Conservation (phyloP, 2,113 vertebrate genomes). For the Poeciliopsis turrubarensis region DNA sequence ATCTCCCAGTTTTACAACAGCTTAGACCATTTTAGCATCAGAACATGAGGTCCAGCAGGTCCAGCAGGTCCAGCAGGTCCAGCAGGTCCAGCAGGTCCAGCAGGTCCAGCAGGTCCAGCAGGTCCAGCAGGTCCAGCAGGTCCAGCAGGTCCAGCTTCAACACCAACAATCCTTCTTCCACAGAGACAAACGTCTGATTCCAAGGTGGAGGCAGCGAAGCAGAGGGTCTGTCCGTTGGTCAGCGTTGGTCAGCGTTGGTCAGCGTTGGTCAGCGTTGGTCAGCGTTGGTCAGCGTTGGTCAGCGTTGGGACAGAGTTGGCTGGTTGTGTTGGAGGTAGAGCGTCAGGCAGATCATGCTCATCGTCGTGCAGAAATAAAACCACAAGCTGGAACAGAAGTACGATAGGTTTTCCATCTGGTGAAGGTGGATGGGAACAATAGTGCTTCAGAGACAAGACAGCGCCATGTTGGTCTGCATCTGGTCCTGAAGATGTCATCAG, state of each 20-base stretch:
- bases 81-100: too few species aligned
- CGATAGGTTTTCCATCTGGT: conserved; percentile 28
- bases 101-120: too few species aligned
- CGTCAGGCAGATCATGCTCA: conserved; percentile 64
- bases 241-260: too few species aligned
- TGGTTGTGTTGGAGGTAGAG: conserved; percentile 48
- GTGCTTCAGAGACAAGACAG: conserved; percentile 29
- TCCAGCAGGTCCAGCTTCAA: neutral
- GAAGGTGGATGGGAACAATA: conserved; percentile 35
- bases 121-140: neutral
- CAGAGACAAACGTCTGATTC: conserved; percentile 11
- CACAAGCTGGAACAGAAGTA: conserved; percentile 44
- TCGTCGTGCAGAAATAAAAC: conserved; percentile 69
- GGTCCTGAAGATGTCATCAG: conserved; percentile 48
- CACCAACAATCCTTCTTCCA: conserved; percentile 18
- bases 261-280: too few species aligned
- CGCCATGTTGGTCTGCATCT: conserved; percentile 22
- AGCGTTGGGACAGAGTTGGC: neutral
- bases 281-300: too few species aligned
- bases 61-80: too few species aligned
- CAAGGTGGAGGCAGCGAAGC: conserved; percentile 20
- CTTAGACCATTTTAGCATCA: conserved; percentile 39
- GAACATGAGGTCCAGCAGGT: conserved; percentile 11
- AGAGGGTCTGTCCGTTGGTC: neutral
- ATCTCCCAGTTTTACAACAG: conserved; percentile 9